Base-by-base conservation (phyloP, 2,888 invertebrate species). In the Trissolcus japonicus region DNA sequence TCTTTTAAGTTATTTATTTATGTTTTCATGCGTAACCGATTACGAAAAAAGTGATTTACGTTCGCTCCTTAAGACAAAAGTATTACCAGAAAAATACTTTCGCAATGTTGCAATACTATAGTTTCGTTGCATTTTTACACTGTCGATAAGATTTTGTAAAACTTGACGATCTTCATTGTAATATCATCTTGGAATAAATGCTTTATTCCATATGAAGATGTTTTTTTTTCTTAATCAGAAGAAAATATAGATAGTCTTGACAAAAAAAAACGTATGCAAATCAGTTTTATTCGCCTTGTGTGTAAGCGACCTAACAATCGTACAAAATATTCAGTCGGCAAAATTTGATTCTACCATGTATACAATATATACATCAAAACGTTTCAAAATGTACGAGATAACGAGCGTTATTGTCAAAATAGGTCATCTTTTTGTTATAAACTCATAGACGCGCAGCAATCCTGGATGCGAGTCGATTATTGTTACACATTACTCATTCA, bases 1-100 rank as follows among this genome's bases (percentile, higher is more conserved):
- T 11, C 7, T 29, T 40, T 67, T 75, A 68, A 68, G 14, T 75
- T 61, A 75, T 68, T 75, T 75, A 75, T 75, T 75, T 68, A 53
- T 67, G 25, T 48, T 43, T 21, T 46, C 9, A 46, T 59, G 21
- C 19, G 43, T n/a, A 46, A 6, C 14, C 6, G 14, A 35, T 35
- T 19, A 13, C 51, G 17, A 50, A 19, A 2, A 17, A 51, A 21
- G 35, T 40, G 16, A 46, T 46, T 46, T 46, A 46, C 46, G 46
- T 46, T 46, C 16, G 40, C 50, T 7, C 40, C 17, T 46, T 16
- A 40, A 17, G 9, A 40, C 13, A 29, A 14, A 9, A 35, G 35
- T 35, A 35, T 35, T 35, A 46, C 13, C 17, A 61, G 6, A 19
- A 29, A 50, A 35, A 35, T 7, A 59, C n/a, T 48, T 16, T 53